Base-by-base conservation (phyloP, 2,888 invertebrate species). In the Isoperla grammatica region DNA sequence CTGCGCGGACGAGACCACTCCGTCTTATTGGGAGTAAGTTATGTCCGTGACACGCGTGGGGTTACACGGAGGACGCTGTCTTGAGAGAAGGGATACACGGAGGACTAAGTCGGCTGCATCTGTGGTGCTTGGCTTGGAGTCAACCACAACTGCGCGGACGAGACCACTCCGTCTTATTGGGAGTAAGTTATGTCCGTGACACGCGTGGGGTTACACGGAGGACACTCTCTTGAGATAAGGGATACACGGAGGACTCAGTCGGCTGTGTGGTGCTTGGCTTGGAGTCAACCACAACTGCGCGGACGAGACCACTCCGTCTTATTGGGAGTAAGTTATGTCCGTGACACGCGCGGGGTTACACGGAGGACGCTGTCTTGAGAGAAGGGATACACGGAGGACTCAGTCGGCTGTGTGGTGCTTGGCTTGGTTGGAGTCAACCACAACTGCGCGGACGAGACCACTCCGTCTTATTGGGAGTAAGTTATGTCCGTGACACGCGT, bases 201-300 rank as follows among this genome's bases (percentile, higher is more conserved):
- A n/a, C n/a, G n/a, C n/a, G n/a, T n/a, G n/a, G n/a, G n/a, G n/a
- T n/a, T n/a, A n/a, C n/a, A n/a, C n/a, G n/a, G n/a, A n/a, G n/a
- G n/a, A n/a, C n/a, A n/a, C n/a, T n/a, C n/a, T n/a, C n/a, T n/a
- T n/a, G n/a, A n/a, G n/a, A n/a, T n/a, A n/a, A n/a, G n/a, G n/a
- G n/a, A n/a, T n/a, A n/a, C n/a, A n/a, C n/a, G n/a, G n/a, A n/a
- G n/a, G n/a, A 53, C 39, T 53, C 53, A 53, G 39, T 35, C 53
- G 29, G 29, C 29, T 29, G 29, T 29, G 29, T 29, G 29, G 29
- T 29, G 8, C 29, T 29, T 60, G 60, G 60, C 60, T 37, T 5
- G n/a, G 48, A 56, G 55, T 60, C 60, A 60, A 60, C 56, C 50
- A 60, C 55, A 60, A 60, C 49, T 19, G 23, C 35, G 60, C 39